phyloP scores from a whole-genome alignment of 2,797 vertebrate genomes.

The Enteromius mattozi region DNA sequence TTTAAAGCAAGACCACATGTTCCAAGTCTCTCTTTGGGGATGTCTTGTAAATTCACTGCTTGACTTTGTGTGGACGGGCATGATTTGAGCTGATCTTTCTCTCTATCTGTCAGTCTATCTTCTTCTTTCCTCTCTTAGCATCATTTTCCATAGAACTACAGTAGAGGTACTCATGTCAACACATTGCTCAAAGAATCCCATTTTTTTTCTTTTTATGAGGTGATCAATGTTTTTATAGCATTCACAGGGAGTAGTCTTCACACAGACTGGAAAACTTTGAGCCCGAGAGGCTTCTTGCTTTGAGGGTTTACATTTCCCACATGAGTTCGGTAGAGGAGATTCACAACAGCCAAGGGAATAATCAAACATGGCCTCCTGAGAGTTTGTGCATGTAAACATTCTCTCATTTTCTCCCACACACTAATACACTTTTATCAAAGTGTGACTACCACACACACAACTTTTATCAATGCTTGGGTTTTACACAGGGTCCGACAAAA shows the following conservation, averaged over 20 bases:
- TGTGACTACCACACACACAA: neutral
- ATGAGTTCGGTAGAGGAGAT: constrained; percentile 16
- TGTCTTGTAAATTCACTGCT: constrained; percentile 32
- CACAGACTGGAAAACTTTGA: neutral
- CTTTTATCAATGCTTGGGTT: neutral
- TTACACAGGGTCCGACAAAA: too few species aligned
- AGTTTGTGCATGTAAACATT: constrained; percentile 26
- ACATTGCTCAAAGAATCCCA: constrained; percentile 21
- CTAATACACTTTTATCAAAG: too few species aligned
- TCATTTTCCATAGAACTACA: constrained; percentile 12
- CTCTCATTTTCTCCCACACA: neutral
- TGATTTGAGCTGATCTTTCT: neutral
- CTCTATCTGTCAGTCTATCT: constrained; percentile 9
- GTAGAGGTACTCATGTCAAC: constrained; percentile 28
- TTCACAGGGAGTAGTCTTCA: neutral
- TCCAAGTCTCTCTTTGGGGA: constrained; percentile 14
- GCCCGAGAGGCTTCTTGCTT: neutral
- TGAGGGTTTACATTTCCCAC: constrained; percentile 22
- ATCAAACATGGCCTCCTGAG: constrained; percentile 38
- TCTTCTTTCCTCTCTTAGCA: neutral
- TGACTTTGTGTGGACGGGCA: neutral
- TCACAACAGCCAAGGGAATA: constrained; percentile 33
- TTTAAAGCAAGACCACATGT: constrained; percentile 4
- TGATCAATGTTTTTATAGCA: constrained; percentile 2
- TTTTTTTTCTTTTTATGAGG: constrained; percentile 31